Evolutionary conservation across 92 coral and sea anemone genomes (phyloP).

Genomic region (Epizoanthus rinbou): DNA sequence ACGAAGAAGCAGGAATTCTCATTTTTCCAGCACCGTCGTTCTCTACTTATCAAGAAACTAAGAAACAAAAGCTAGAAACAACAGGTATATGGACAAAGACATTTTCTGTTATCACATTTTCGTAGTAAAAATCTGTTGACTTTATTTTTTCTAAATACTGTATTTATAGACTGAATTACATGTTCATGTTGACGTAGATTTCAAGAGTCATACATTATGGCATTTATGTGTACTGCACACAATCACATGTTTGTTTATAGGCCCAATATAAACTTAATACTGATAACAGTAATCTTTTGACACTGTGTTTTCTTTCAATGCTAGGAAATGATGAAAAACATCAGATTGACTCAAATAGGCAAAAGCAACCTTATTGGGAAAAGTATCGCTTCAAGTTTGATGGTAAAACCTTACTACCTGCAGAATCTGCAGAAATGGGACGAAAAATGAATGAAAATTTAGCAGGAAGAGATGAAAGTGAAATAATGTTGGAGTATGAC

Average conservation of each 20-base stretch:
- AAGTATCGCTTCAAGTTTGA: slow-evolving; percentile 17
- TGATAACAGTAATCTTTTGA: too few relatives aligned
- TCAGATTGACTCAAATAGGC: neutral
- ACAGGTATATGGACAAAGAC: neutral
- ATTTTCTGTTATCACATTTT: neutral
- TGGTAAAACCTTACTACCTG: slow-evolving; percentile 23
- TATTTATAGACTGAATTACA: neutral
- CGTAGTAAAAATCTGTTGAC: neutral
- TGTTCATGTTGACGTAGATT: too few relatives aligned
- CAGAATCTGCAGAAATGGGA: neutral
- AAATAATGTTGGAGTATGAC: slow-evolving; percentile 74
- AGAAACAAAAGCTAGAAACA: slow-evolving; percentile 9
- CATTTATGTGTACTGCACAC: too few relatives aligned
- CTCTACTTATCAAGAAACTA: slow-evolving; percentile 5
- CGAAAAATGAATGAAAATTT: neutral
- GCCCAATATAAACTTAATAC: too few relatives aligned
- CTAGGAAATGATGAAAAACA: neutral
- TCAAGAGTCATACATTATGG: too few relatives aligned
- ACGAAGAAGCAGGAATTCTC: slow-evolving; percentile 36
- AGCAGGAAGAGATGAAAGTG: slow-evolving; percentile 55
- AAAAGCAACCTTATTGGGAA: neutral
- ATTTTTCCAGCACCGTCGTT: slow-evolving; percentile 70
- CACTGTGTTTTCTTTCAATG: neutral
- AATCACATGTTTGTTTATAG: too few relatives aligned
- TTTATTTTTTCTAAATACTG: too few relatives aligned